Percentiles rank a stretch among this genome's conserved stretches.
phyloP scores from a whole-genome alignment of 2,888 invertebrate genomes.

The Conus canariensis region DNA sequence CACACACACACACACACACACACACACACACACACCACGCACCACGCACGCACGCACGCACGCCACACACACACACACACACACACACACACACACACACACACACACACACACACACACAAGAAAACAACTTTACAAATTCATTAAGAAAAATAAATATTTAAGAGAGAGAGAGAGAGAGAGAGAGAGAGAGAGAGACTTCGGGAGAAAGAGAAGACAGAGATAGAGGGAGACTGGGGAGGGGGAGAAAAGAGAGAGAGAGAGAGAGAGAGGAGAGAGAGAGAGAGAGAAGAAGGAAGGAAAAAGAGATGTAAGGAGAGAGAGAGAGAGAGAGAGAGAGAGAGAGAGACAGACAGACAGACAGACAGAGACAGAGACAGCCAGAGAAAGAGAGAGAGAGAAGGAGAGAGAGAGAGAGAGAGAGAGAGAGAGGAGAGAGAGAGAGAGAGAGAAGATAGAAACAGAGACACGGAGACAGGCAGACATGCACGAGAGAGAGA shows the following conservation, averaged over 20 bases:
- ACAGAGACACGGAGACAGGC: not conserved
- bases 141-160: not conserved
- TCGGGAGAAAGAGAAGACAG: not conserved
- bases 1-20: too few relatives aligned
- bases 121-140: not conserved
- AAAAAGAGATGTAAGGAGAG: not conserved
- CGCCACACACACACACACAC: too few relatives aligned
- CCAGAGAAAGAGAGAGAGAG: not conserved
- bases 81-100: too few relatives aligned
- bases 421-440: not conserved
- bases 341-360: too few relatives aligned
- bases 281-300: not conserved
- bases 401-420: conserved; percentile 11
- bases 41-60: too few relatives aligned
- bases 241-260: not conserved
- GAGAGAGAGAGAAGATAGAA: not conserved
- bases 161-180: not conserved
- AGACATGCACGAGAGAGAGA: not conserved
- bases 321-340: not conserved
- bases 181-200: too few relatives aligned
- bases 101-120: too few relatives aligned
- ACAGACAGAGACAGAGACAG: not conserved
- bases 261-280: conserved; percentile 11
- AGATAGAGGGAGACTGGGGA: not conserved
- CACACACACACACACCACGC: too few relatives aligned